These are phyloP conservation scores for Caenorhabditis sinica DNA, from an alignment of 2,888 invertebrate genomes.

Conservation along the genomic window DNA sequence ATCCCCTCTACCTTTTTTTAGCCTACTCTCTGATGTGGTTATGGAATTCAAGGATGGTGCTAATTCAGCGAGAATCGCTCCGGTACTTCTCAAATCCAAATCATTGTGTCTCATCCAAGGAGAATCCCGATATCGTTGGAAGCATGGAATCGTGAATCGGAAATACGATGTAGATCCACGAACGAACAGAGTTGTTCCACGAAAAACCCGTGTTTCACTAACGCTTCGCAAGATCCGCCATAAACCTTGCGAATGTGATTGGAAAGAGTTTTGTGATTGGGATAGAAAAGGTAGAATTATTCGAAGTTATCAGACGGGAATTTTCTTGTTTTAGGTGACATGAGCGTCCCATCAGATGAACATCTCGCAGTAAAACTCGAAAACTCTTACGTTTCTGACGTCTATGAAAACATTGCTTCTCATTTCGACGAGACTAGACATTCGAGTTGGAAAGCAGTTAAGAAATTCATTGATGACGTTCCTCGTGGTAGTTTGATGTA, in stretches of 20 bases:
- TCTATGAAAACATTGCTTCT: slow-evolving; percentile 94
- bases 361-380: slow-evolving; percentile 71
- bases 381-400: slow-evolving; percentile 84
- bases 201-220: slow-evolving; percentile 84
- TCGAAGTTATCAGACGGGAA: neutral
- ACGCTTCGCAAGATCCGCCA: slow-evolving; percentile 85
- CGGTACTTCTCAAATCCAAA: slow-evolving; percentile 91
- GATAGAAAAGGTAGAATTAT: slow-evolving; percentile 73
- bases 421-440: slow-evolving; percentile 97
- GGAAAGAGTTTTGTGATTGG: slow-evolving; percentile 82
- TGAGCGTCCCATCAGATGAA: slow-evolving; percentile 73
- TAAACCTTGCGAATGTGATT: slow-evolving; percentile 80
- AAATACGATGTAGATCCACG: slow-evolving; percentile 89
- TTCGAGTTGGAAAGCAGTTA: slow-evolving; percentile 94
- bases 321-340: slow-evolving; percentile 62
- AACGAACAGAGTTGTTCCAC: slow-evolving; percentile 71
- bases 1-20: neutral
- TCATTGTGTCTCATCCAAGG: slow-evolving; percentile 92
- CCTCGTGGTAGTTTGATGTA: slow-evolving; percentile 88
- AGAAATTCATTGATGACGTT: slow-evolving; percentile 88
- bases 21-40: slow-evolving; percentile 78
- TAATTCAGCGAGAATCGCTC: slow-evolving; percentile 81
- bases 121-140: slow-evolving; percentile 93
- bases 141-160: slow-evolving; percentile 92
- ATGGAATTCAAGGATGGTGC: slow-evolving; percentile 82